Evolutionary conservation across 2,113 vertebrate genomes (phyloP), one percentile per base, ranked within the genome.

Genomic region (Hydrolagus affinis): DNA sequence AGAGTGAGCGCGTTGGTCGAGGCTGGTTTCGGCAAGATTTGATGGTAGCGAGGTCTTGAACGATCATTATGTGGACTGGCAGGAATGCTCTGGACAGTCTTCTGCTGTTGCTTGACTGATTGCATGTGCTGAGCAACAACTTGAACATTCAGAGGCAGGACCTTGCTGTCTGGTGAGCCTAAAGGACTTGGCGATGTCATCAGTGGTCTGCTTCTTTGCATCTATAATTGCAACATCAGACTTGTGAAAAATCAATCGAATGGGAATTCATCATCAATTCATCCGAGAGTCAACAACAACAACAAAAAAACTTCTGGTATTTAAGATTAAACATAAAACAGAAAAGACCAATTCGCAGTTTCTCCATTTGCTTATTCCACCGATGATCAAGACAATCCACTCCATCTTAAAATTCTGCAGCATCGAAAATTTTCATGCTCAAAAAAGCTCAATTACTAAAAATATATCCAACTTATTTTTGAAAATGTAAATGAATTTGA

Each of bases 11-110:
- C 91, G 86, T 93, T 95, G 87, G 93, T 95, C 87, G 92, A 93
- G 32, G 93, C 92, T 87, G 98, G 98, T 89, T 99, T 99, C 86
- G 98, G 97, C 64, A 99, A 88, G 90, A 99, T 99, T 90, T 99
- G 98, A 0, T 94, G 92, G 59, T 99, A 99, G 66, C 98, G 96
- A 89, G 97, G 96, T 21, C 97, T 94, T 76, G 93, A 93, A 87
- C 97, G 96, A 87, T 99, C 97, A 14, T 95, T 95, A 3, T 93
- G 92, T 0, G 96, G 95, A 88, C 95, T 96, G 86, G 95, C 91
- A 0, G 95, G 92, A 85, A 96, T 89, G 0, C 95, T 97, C 91
- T 95, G 97, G 28, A 94, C 92, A 66, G 95, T 94, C 93, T 96
- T 98, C 89, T 95, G 95, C 88, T 93, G 94, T 91, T 95, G 97